phyloP scores from a whole-genome alignment of 1,140 invertebrate species.

The Bombus sibiricus region DNA sequence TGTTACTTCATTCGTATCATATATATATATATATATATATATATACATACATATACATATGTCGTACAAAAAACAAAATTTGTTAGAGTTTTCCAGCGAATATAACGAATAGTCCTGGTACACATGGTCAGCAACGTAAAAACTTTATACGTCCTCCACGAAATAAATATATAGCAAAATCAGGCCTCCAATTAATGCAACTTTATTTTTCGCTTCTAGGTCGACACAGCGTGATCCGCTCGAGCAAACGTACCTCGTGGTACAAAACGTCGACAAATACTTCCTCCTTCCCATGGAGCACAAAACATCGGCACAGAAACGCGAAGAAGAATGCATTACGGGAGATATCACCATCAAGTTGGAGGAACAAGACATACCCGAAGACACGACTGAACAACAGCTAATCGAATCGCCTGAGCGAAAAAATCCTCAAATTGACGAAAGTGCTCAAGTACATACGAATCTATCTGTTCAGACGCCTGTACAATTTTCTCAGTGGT shows the following conservation, averaged over 20 bases:
- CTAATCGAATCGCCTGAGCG: accelerated
- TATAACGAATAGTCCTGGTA: neutral
- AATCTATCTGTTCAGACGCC: no score
- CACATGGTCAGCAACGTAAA: neutral
- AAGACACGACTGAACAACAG: neutral
- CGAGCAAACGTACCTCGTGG: constrained; percentile 26
- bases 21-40: no score
- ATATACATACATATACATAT: no score
- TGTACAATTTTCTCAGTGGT: neutral
- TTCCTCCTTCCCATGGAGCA: constrained; percentile 15
- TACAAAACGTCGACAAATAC: constrained; percentile 13
- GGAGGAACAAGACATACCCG: neutral
- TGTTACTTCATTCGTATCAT: no score
- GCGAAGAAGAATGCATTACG: neutral
- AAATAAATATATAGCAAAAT: neutral
- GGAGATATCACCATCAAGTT: neutral
- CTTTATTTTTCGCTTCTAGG: constrained; percentile 55
- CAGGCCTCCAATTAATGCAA: constrained; percentile 13
- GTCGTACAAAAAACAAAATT: neutral
- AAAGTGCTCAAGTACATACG: no score
- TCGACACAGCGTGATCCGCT: constrained; percentile 10
- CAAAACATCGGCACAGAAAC: neutral
- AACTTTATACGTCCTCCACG: neutral
- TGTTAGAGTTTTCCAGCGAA: neutral
- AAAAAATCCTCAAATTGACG: no score